Conservation (phyloP, 2,888 invertebrate genomes). For the Hofmannophila pseudospretella region DNA sequence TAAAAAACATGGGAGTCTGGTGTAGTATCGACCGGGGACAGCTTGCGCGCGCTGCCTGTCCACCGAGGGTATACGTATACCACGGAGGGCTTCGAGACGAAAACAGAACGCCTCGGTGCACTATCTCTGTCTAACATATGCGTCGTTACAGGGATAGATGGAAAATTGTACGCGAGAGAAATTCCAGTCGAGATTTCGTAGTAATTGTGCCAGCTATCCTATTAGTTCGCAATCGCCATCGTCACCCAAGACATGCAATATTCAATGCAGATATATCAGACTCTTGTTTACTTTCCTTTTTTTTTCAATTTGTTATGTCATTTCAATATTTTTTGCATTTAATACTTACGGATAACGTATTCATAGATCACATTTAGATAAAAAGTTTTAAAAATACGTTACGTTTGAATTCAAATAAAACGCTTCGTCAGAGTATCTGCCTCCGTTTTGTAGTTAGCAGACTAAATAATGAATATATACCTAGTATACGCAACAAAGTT, state of each 20-base stretch:
- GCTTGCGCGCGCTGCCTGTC: constrained; percentile 61
- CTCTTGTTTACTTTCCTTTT: background rate
- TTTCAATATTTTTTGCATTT: too few species aligned
- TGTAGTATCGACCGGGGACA: constrained; percentile 66
- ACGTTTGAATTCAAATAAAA: too few species aligned
- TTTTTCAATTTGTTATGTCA: too few species aligned
- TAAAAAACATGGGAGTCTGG: constrained; percentile 75
- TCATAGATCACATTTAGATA: too few species aligned
- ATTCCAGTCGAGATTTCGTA: constrained; percentile 14
- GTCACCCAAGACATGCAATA: constrained; percentile 13
- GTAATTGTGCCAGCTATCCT: constrained; percentile 12
- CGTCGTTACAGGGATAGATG: constrained; percentile 8
- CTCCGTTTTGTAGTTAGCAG: too few species aligned
- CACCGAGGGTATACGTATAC: constrained; percentile 16
- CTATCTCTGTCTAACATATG: constrained; percentile 28
- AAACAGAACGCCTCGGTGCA: constrained; percentile 24
- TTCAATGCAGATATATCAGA: constrained; percentile 12
- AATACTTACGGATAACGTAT: too few species aligned
- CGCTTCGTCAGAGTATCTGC: too few species aligned
- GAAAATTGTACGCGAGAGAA: constrained; percentile 9
- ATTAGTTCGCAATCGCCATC: constrained; percentile 12
- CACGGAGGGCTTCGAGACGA: constrained; percentile 23
- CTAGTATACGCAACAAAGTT: too few species aligned
- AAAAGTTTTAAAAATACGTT: too few species aligned
- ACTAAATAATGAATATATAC: too few species aligned